A percentile compares a stretch with the other conserved stretches of the same genome.
Conservation (phyloP, 64 coral and sea anemone species). For the Cladopsammia gracilis region DNA sequence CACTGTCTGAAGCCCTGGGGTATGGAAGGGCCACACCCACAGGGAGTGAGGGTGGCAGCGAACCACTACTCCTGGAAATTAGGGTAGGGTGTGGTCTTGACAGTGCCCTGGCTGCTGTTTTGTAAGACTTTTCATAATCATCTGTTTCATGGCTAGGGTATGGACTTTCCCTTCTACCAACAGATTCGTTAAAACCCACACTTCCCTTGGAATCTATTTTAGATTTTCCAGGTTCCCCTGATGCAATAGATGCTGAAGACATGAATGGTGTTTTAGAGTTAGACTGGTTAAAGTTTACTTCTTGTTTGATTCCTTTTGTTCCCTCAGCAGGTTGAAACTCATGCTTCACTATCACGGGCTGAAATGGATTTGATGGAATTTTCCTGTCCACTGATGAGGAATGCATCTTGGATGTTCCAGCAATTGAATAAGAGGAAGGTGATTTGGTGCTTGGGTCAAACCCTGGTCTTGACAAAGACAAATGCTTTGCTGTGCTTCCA, state of each 20-base stretch:
- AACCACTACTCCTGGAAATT: constrained; percentile 68
- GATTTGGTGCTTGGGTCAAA: background rate
- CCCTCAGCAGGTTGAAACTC: constrained; percentile 32
- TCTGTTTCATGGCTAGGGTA: constrained; percentile 24
- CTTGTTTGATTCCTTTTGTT: constrained; percentile 30
- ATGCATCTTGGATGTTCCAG: background rate
- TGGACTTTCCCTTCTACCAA: background rate
- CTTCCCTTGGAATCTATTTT: background rate
- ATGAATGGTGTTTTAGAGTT: background rate
- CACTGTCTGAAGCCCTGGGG: constrained; percentile 43
- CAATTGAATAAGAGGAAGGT: constrained; percentile 12
- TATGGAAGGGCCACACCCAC: constrained; percentile 92
- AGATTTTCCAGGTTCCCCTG: background rate
- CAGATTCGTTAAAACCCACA: background rate
- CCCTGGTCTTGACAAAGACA: background rate
- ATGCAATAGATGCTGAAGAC: background rate
- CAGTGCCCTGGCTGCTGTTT: constrained; percentile 67
- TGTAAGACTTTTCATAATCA: constrained; percentile 48
- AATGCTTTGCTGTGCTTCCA: background rate
- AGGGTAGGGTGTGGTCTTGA: constrained; percentile 72
- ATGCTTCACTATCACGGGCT: constrained; percentile 42
- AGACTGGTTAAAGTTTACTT: background rate
- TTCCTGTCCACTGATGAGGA: constrained; percentile 5
- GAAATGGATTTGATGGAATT: constrained; percentile 21
- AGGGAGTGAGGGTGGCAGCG: constrained; percentile 70